phyloP scores from a whole-genome alignment of 2,888 invertebrate genomes.

The Cataglyphis altisquamis region DNA sequence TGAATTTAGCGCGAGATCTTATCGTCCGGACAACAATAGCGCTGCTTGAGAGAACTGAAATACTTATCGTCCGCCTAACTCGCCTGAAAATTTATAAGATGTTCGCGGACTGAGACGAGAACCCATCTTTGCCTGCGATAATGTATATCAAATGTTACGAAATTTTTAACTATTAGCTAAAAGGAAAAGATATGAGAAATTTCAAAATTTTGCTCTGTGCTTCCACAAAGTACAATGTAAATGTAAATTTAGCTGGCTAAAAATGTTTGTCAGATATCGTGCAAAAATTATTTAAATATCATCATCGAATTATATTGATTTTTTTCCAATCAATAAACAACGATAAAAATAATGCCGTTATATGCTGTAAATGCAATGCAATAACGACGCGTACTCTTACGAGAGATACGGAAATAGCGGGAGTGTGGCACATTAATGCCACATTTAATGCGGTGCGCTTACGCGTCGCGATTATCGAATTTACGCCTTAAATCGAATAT shows the following conservation, averaged over 20 bases:
- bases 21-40: conserved; percentile 81
- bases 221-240: not conserved
- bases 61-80: conserved; percentile 76
- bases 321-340: conserved; percentile 3
- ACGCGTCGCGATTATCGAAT: conserved; percentile 69
- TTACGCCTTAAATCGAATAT: conserved; percentile 65
- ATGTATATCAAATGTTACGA: not conserved
- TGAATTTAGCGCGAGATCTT: conserved; percentile 81
- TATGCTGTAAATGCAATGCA: conserved; percentile 11
- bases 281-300: conserved; percentile 3
- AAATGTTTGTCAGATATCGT: not conserved
- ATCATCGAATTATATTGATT: conserved; percentile 6
- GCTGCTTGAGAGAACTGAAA: conserved; percentile 74
- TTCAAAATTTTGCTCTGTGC: not conserved
- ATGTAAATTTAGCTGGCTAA: conserved; percentile 6
- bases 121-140: conserved; percentile 44
- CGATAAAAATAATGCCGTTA: conserved; percentile 9
- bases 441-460: conserved; percentile 58
- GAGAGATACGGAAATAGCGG: conserved; percentile 52
- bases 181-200: not conserved
- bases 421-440: conserved; percentile 57
- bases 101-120: conserved; percentile 51
- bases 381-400: not conserved
- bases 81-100: conserved; percentile 76
- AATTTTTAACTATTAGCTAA: not conserved